These are phyloP conservation scores for Amia ocellicauda DNA, from an alignment of 2,113 vertebrate genomes.

Conservation along the genomic window DNA sequence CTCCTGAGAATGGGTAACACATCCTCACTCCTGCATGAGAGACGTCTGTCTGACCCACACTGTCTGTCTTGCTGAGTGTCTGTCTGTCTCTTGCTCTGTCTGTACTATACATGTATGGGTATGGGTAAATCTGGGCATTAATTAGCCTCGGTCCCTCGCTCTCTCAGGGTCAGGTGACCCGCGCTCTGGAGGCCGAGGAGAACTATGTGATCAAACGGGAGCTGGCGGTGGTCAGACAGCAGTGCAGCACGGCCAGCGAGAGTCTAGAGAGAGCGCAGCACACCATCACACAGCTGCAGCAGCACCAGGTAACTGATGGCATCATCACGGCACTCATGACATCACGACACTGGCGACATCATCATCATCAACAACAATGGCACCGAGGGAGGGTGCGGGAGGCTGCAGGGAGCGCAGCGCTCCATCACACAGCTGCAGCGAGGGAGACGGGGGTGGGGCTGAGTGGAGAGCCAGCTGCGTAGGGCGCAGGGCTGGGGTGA, in stretches of 20 bases:
- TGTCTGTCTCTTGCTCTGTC: neutral
- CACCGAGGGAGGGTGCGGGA: neutral
- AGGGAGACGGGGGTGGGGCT: no score
- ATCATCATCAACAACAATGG: no score
- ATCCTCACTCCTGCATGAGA: conserved; percentile 47
- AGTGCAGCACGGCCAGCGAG: conserved; percentile 75
- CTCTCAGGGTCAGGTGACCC: conserved; percentile 86
- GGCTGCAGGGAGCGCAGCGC: neutral
- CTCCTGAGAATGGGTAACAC: conserved; percentile 13
- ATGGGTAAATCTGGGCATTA: no score
- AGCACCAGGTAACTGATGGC: conserved; percentile 68
- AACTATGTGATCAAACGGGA: conserved; percentile 93
- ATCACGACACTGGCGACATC: neutral
- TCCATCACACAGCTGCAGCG: neutral
- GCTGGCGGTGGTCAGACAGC: conserved; percentile 82
- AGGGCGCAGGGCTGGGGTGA: no score
- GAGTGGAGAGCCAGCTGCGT: no score
- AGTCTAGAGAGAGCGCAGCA: conserved; percentile 82
- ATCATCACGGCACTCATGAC: neutral
- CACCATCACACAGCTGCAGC: conserved; percentile 82
- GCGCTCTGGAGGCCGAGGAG: conserved; percentile 91
- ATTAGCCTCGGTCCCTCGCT: no score
- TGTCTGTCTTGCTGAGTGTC: neutral
- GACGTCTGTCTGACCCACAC: conserved; percentile 1
- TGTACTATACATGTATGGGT: no score